phyloP scores from a whole-genome alignment of 1,140 invertebrate genomes.

The Chrysoperla carnea region DNA sequence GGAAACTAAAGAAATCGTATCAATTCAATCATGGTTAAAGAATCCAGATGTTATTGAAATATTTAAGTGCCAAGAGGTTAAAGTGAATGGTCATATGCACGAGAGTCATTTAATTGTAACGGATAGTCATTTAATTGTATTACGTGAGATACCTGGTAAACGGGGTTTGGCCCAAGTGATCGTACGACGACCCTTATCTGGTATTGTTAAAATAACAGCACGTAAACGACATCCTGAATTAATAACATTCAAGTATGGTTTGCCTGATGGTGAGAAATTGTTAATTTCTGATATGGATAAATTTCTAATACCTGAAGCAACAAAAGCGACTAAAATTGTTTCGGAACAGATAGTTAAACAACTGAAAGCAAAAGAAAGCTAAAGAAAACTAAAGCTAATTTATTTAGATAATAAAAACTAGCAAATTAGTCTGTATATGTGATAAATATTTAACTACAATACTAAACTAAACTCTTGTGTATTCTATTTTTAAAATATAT shows the following conservation, averaged over 20 bases:
- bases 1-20: slow-evolving; percentile 48
- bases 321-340: slow-evolving; percentile 70
- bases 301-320: slow-evolving; percentile 83
- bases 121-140: slow-evolving; percentile 67
- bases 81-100: slow-evolving; percentile 69
- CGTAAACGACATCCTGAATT: slow-evolving; percentile 85
- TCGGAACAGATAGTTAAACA: slow-evolving; percentile 47
- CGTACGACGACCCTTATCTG: slow-evolving; percentile 65
- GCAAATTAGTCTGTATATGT: no score
- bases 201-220: slow-evolving; percentile 90
- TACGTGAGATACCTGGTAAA: slow-evolving; percentile 60
- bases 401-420: no score
- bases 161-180: slow-evolving; percentile 67
- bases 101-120: slow-evolving; percentile 81
- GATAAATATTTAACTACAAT: no score
- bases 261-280: slow-evolving; percentile 50
- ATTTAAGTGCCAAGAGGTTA: slow-evolving; percentile 83
- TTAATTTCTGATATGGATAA: slow-evolving; percentile 75
- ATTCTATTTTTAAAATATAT: no score
- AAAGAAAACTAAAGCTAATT: no score
- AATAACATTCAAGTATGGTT: slow-evolving; percentile 90
- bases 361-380: slow-evolving; percentile 14
- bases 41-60: slow-evolving; percentile 66
- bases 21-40: slow-evolving; percentile 60
- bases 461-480: no score